Conservation (phyloP, 23 tunicate genomes). For the Corella eumyota region DNA sequence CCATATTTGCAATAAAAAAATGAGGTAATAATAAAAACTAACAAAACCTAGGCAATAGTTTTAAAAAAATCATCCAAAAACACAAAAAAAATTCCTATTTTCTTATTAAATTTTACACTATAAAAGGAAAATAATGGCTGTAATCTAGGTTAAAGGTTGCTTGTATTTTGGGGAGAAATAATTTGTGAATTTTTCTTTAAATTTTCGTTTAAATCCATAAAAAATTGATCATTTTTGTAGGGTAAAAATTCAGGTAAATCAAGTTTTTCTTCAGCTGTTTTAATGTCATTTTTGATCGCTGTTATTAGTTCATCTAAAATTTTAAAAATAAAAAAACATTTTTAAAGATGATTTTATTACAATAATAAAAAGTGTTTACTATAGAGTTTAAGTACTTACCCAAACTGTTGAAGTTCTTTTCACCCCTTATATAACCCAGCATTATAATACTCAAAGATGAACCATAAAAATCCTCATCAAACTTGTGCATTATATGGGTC, state of each 20-base stretch:
- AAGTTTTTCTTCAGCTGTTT: conserved; percentile 33
- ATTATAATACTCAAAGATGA: conserved; percentile 36
- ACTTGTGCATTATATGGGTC: conserved; percentile 80
- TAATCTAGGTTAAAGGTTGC: no score
- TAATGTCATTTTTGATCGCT: conserved; percentile 69
- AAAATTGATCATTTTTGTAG: conserved; percentile 12
- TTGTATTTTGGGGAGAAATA: no score
- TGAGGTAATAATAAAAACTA: no score
- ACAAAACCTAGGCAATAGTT: no score
- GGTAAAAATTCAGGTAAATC: conserved; percentile 20
- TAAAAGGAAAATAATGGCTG: no score
- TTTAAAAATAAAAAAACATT: not conserved
- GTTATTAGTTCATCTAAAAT: conserved; percentile 28
- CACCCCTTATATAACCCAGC: conserved; percentile 72
- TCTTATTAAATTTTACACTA: no score
- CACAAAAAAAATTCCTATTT: no score
- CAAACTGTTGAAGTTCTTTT: conserved; percentile 49
- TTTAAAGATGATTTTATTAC: no score
- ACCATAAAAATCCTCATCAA: conserved; percentile 76
- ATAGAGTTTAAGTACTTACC: conserved; percentile 7
- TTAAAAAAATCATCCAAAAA: no score
- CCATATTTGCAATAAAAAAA: no score
- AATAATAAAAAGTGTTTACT: not conserved
- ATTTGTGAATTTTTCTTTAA: not conserved
- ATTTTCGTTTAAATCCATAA: not conserved